Evolutionary conservation across 2,113 vertebrate genomes (phyloP).

Genomic region (Colius striatus): DNA sequence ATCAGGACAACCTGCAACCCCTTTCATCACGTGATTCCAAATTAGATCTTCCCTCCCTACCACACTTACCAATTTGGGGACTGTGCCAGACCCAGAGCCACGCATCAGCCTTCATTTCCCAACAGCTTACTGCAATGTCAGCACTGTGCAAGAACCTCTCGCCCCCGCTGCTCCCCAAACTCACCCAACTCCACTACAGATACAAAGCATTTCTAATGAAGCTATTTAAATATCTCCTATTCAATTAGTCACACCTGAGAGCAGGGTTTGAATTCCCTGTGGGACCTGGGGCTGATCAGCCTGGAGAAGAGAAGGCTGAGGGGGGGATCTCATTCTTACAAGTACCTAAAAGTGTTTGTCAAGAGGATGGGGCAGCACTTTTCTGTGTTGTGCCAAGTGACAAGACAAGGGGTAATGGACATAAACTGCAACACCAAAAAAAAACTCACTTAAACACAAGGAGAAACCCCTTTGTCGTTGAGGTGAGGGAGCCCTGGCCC

Average conservation of each 20-base stretch:
- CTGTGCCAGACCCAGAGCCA: not conserved
- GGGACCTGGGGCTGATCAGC: not conserved
- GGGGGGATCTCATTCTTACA: no score
- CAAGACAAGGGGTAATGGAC: no score
- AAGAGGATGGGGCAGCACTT: no score
- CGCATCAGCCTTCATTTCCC: not conserved
- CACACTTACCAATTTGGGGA: not conserved
- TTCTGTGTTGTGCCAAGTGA: no score
- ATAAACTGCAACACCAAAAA: no score
- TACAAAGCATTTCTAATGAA: not conserved
- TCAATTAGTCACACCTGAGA: rapidly evolving
- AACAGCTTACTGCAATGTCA: not conserved
- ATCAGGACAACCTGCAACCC: not conserved
- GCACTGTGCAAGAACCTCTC: not conserved
- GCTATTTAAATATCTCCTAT: not conserved
- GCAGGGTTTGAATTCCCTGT: rapidly evolving
- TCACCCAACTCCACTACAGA: not conserved
- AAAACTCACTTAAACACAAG: no score
- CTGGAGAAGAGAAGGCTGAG: no score
- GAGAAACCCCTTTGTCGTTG: no score
- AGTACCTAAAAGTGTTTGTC: no score
- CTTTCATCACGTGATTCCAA: not conserved
- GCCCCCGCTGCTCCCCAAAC: rapidly evolving
- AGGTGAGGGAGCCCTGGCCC: no score
- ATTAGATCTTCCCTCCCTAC: not conserved